Base-by-base conservation (phyloP, 2,888 invertebrate genomes). In the Hemicrepidius hirtus region DNA sequence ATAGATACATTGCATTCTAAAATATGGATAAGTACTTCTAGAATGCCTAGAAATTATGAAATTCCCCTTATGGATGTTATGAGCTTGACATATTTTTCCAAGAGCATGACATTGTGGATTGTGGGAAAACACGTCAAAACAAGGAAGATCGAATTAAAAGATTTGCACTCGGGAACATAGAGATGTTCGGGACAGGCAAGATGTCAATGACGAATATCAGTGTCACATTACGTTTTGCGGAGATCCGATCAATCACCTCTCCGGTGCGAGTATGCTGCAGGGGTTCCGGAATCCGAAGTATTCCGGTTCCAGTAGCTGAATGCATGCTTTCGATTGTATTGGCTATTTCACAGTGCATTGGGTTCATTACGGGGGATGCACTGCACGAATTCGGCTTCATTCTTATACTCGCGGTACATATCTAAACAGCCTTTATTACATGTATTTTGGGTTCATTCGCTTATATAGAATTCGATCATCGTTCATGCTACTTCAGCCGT, bases 331-430 rank as follows among this genome's bases (percentile, higher is more conserved):
- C 80, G 80, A 80, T 80, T 82, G 82, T 82, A 82, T 81, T 81
- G 80, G 81, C 83, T 82, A 84, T 84, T 84, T 84, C 83, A 84
- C 83, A 84, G 82, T 81, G 82, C 83, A 84, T 83, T 84, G 82
- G 80, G 76, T 79, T 77, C 80, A 79, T 80, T 80, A 79, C 80
- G 79, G 78, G 75, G 75, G 71, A 70, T 72, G 78, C 76, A 76
- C 73, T 64, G 76, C 76, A 73, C 73, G 76, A 79, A 80, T 80
- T 79, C 75, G 78, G 76, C 76, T 77, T 78, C 78, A 77, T 77
- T 75, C 74, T 77, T 70, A 73, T 77, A 76, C 75, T 74, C 78
- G 75, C 76, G 76, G 79, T 78, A 76, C 72, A 68, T 72, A 72
- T 68, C 63, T 72, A 71, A 71, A 64, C 72, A 68, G 72, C 53